Percentiles rank a stretch among this genome's conserved stretches.
phyloP scores from a whole-genome alignment of 2,888 invertebrate genomes.

The Anarsia innoxiella region DNA sequence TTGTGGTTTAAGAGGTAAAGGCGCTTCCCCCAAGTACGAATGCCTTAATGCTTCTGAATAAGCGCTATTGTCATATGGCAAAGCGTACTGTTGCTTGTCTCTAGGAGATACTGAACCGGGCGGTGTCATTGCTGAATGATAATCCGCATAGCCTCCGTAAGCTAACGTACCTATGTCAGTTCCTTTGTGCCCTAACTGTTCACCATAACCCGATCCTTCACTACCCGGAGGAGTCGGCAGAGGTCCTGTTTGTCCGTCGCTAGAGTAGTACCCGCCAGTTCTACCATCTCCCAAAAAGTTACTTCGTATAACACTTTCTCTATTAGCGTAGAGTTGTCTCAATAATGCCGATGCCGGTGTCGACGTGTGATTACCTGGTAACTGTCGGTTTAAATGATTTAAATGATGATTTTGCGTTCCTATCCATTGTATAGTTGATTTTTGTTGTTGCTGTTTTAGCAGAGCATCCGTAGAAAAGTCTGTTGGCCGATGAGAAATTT shows the following conservation, averaged over 20 bases:
- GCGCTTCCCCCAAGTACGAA: conserved; percentile 67
- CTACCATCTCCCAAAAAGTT: conserved; percentile 77
- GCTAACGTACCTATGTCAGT: conserved; percentile 77
- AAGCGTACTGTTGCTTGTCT: conserved; percentile 81
- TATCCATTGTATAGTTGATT: conserved; percentile 93
- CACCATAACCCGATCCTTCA: conserved; percentile 84
- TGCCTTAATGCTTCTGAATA: conserved; percentile 79
- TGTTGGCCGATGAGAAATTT: conserved; percentile 81
- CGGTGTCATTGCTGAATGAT: conserved; percentile 96
- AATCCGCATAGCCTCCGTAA: conserved; percentile 81
- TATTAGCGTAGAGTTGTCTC: conserved; percentile 92
- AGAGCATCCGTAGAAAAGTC: conserved; percentile 92
- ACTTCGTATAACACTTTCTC: conserved; percentile 96
- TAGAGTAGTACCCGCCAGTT: conserved; percentile 65
- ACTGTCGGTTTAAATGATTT: conserved; percentile 78
- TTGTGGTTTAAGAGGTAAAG: conserved; percentile 90
- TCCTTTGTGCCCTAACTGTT: conserved; percentile 73
- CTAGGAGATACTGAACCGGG: conserved; percentile 97
- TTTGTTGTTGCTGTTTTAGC: conserved; percentile 85
- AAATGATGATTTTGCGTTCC: conserved; percentile 83
- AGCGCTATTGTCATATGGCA: conserved; percentile 73
- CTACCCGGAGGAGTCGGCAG: conserved; percentile 94
- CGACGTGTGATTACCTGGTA: conserved; percentile 70
- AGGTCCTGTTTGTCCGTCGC: conserved; percentile 81
- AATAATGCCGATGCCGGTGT: conserved; percentile 93